Evolutionary conservation across 2,113 vertebrate genomes (phyloP).

Genomic region (Elaphurus davidianus): DNA sequence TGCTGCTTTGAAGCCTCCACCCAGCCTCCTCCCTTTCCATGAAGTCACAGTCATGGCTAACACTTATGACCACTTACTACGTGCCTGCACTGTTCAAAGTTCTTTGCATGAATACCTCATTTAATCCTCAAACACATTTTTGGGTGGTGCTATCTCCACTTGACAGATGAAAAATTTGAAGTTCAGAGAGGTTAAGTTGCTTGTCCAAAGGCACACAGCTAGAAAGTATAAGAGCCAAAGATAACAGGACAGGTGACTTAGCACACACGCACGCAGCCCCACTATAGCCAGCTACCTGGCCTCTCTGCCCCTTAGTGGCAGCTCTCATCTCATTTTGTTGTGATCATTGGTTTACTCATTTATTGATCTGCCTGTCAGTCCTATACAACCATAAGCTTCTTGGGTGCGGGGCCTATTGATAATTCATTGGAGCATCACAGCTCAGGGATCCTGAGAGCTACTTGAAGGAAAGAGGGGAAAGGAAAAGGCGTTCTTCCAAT

Average conservation of each 20-base stretch:
- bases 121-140: slow-evolving; percentile 10
- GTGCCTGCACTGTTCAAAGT: not conserved
- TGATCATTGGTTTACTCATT: not conserved
- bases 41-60: not conserved
- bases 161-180: not conserved
- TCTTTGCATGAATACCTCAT: not conserved
- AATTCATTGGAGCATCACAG: not conserved
- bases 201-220: not conserved
- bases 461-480: not conserved
- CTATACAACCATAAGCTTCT: not conserved
- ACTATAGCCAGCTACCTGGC: not conserved
- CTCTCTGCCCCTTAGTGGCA: not conserved
- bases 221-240: not conserved
- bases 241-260: not conserved
- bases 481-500: not conserved
- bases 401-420: not conserved
- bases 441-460: not conserved
- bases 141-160: not conserved
- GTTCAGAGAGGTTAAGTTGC: not conserved
- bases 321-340: not conserved
- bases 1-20: not conserved
- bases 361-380: not conserved
- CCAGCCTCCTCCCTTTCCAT: not conserved
- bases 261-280: not conserved
- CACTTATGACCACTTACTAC: not conserved